Base-by-base conservation (phyloP, 2,888 invertebrate genomes). In the Mythimna loreyi region DNA sequence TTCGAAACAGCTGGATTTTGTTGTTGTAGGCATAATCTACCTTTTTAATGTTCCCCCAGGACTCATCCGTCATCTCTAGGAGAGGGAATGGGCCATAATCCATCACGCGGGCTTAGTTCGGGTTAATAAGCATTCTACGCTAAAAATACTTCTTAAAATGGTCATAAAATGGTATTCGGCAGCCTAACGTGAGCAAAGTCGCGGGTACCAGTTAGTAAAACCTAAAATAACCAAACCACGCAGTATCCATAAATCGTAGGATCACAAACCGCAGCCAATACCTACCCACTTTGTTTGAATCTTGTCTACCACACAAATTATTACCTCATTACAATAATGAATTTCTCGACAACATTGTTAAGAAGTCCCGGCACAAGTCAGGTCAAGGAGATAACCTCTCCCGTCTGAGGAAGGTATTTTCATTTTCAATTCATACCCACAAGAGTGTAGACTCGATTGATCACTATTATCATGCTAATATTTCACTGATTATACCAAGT, bases 331-430 rank as follows among this genome's bases (percentile, higher is more conserved):
- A 82, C 6, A 78, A 82, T 78, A 66, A 72, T 49, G 53, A 72
- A 72, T 82, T 66, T 52, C 74, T 57, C 67, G 28, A 69, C 79
- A 73, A 69, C 52, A 62, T 67, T 74, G 73, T 75, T 65, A 50
- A 50, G 43, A 36, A 67, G 36, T 71, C 62, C 47, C 43, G 67
- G 73, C 62, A 57, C 49, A 53, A 72, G 72, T 57, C 52, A 57
- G 78, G 82, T 80, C 76, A 72, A 25, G n/a, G 43, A 59, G 80
- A 82, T 82, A 82, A 82, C 82, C 82, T 56, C 45, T 61, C 45
- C 23, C 66, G 78, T 75, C 82, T 72, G 33, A 58, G 25, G 43
- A n/a, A n/a, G 43, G 43, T n/a, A 45, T n/a, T 45, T n/a, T 19
- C n/a, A 66, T 61, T 69, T 62, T 56, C 63, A 74, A 60, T 67